Evolutionary conservation across 2,888 invertebrate species (phyloP).

Genomic region (Pristionchus maxplancki): DNA sequence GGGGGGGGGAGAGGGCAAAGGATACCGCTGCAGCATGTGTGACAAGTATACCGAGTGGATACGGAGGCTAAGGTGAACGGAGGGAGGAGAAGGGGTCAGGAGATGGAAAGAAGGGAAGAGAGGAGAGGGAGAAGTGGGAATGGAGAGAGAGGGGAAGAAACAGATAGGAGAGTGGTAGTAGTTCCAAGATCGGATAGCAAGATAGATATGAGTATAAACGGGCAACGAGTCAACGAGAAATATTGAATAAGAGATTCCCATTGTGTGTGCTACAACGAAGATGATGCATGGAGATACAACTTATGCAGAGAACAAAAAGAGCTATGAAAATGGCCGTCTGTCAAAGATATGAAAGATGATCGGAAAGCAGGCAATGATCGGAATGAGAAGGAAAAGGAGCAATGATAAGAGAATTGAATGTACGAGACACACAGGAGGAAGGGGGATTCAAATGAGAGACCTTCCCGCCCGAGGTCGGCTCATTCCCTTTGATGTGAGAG

Average conservation of each 20-base stretch:
- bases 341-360: neutral
- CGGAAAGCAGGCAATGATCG: neutral
- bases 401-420: slow-evolving; percentile 1
- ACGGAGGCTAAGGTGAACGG: slow-evolving; percentile 9
- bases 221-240: neutral
- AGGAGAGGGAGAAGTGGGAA: neutral
- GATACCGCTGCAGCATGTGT: slow-evolving; percentile 40
- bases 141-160: neutral
- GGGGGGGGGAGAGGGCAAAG: slow-evolving; percentile 50
- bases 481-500: slow-evolving; percentile 45
- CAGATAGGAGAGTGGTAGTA: neutral
- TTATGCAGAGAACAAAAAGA: neutral
- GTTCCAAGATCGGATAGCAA: neutral
- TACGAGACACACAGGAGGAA: slow-evolving; percentile 42
- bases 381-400: slow-evolving; percentile 44
- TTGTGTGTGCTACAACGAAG: too few relatives aligned
- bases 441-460: slow-evolving; percentile 47
- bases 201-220: neutral
- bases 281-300: too few relatives aligned
- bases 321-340: neutral
- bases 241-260: too few relatives aligned
- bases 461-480: slow-evolving; percentile 5
- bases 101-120: neutral
- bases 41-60: slow-evolving; percentile 44
- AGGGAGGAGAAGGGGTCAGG: slow-evolving; percentile 3